Percentiles rank a stretch among this genome's conserved stretches.
Conservation (phyloP, 2,113 vertebrate species). For the Vidua chalybeata region DNA sequence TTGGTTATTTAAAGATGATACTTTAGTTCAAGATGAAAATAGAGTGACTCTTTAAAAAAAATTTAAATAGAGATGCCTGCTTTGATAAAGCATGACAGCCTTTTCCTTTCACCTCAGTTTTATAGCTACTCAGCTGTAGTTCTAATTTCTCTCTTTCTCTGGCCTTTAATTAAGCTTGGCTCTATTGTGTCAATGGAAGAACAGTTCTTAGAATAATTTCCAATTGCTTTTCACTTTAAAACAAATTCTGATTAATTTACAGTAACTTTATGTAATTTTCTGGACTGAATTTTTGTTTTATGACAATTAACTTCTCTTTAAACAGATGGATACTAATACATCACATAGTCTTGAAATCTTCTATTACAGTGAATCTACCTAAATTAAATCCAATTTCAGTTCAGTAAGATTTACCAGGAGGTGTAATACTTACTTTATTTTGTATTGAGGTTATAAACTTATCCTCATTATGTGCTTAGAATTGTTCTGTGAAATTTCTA, state of each 20-base stretch:
- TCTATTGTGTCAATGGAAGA: slow-evolving; percentile 18
- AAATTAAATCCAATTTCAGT: slow-evolving; percentile 41
- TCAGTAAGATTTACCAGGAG: slow-evolving; percentile 33
- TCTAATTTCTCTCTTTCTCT: slow-evolving; percentile 56
- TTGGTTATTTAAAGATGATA: neutral
- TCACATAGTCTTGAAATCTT: slow-evolving; percentile 41
- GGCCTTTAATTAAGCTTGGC: slow-evolving; percentile 51
- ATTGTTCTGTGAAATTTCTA: neutral
- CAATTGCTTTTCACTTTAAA: slow-evolving; percentile 42
- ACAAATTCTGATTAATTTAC: slow-evolving; percentile 52
- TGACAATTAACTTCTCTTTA: slow-evolving; percentile 53
- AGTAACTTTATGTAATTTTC: slow-evolving; percentile 53
- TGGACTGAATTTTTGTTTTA: slow-evolving; percentile 40
- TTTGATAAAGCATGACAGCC: neutral
- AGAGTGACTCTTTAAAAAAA: neutral
- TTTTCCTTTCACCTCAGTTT: neutral
- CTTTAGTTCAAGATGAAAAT: neutral
- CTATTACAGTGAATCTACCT: neutral
- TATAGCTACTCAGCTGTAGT: neutral
- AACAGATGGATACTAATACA: slow-evolving; percentile 49
- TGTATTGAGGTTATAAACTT: neutral
- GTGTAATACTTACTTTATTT: neutral
- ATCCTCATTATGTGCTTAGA: neutral
- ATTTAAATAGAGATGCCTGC: neutral
- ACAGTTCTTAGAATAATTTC: slow-evolving; percentile 59